Evolutionary conservation across 2,797 vertebrate species (phyloP), one percentile per base, ranked within the genome.

Genomic region (Momotus momota): DNA sequence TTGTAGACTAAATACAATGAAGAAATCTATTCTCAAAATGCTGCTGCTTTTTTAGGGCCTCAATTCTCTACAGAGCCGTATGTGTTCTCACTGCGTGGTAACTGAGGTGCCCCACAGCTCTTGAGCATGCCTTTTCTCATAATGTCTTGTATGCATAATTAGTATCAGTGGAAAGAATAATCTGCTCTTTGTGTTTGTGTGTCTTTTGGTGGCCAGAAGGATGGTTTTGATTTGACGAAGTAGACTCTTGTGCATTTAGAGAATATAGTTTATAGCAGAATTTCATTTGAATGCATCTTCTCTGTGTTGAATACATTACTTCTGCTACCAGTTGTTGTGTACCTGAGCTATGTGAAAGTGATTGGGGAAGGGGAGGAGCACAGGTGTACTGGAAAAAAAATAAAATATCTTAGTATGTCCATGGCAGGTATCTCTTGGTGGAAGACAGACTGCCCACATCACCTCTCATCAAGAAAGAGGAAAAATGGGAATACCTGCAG

Each of bases 341-440:
- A 71, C 3, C 18, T 55, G 46, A 88, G 58, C 48, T 49, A 49
- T 10, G 27, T 54, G 13, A 69, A 88, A 81, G 43, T 49, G 18
- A 15, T 0, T 33, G 65, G 20, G 35, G 25, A 74, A 73, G 49
- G 7, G 1, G 12, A 15, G 2, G 66, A 58, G 8, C 14, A 66
- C 33, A 6, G 5, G 0, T 57, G 7, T 12, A 41, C 5, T 1
- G 2, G 41, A 10, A 41, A 18, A 48, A 14, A 72, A 45, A 18
- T 41, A 12, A 69, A 27, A 45, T 14, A n/a, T 12, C 9, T 19
- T 61, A 23, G 4, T 46, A 6, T 62, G 31, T 60, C 35, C 45
- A 35, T 49, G 27, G 41, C 7, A 71, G n/a, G 9, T 52, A 41
- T 60, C 5, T 74, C 18, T 43, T 57, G 12, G 71, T 49, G 12